These are phyloP conservation scores for Bos javanicus DNA, from an alignment of 2,113 vertebrate species.

Conservation along the genomic window DNA sequence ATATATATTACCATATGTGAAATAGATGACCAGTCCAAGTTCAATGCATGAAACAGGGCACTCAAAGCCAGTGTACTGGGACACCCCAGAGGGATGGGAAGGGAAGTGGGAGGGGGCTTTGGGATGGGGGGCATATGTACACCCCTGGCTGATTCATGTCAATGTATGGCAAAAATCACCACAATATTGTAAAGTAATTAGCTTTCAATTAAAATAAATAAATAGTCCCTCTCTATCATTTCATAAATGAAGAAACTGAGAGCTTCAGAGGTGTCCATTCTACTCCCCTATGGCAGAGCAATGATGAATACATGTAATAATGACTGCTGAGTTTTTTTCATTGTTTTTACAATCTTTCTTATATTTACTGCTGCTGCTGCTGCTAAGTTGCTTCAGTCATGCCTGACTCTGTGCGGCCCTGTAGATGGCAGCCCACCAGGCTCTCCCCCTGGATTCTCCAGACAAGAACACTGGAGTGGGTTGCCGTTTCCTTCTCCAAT, in stretches of 20 bases:
- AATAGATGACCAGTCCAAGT: neutral
- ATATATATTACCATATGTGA: neutral
- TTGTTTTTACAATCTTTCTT: neutral
- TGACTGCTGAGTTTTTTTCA: neutral
- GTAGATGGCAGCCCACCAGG: neutral
- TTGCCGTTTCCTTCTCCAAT: neutral
- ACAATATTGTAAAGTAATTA: neutral
- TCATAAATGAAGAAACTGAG: neutral
- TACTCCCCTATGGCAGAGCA: neutral
- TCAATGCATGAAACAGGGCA: neutral
- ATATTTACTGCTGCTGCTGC: neutral
- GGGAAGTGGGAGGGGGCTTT: neutral
- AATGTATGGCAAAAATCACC: neutral
- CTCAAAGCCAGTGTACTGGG: neutral
- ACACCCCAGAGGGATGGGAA: neutral
- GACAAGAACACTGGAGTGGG: neutral
- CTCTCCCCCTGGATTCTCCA: neutral
- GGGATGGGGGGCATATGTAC: neutral
- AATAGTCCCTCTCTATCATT: neutral
- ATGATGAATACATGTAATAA: neutral
- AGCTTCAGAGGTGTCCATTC: neutral
- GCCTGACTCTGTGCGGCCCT: accelerated
- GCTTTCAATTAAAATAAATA: neutral
- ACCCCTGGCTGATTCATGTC: neutral
- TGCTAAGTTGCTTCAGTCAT: accelerated